Conservation (phyloP, 2,797 vertebrate species). For the Syngnathus rostellatus region DNA sequence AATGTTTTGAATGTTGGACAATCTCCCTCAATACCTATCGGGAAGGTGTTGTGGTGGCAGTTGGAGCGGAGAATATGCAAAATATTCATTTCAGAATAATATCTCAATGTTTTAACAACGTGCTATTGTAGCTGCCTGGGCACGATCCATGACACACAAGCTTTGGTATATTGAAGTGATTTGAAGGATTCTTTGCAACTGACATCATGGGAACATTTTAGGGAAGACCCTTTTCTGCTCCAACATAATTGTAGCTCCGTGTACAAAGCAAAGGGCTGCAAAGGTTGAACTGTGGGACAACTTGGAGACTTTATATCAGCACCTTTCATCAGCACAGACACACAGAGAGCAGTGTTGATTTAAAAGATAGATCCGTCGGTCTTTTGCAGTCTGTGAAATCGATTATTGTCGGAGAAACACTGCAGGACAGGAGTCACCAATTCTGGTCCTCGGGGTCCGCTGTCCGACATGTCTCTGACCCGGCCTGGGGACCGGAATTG, state of each 20-base stretch:
- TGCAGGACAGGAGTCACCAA: conserved; percentile 1
- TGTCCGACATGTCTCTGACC: too few relatives aligned
- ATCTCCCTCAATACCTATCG: conserved; percentile 7
- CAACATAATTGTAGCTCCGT: background rate
- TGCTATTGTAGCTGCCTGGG: background rate
- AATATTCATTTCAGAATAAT: conserved; percentile 6
- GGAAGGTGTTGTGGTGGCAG: conserved; percentile 25
- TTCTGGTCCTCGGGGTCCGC: too few relatives aligned
- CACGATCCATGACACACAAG: background rate
- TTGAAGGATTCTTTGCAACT: background rate
- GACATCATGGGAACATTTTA: background rate
- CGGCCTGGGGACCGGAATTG: too few relatives aligned
- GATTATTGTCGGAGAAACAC: conserved; percentile 26
- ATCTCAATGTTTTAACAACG: background rate
- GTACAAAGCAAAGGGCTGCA: background rate
- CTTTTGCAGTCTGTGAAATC: conserved; percentile 18
- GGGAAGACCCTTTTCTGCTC: background rate
- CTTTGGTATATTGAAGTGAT: background rate
- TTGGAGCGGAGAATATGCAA: conserved; percentile 18
- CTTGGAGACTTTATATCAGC: background rate
- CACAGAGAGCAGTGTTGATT: conserved; percentile 1
- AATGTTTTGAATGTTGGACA: conserved; percentile 33
- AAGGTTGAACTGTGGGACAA: background rate
- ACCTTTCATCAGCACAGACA: background rate
- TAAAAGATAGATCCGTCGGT: conserved; percentile 18